Percentiles rank a stretch among this genome's conserved stretches.
Conservation (phyloP, 2,888 invertebrate species). For the Cosmorhoe ocellata region DNA sequence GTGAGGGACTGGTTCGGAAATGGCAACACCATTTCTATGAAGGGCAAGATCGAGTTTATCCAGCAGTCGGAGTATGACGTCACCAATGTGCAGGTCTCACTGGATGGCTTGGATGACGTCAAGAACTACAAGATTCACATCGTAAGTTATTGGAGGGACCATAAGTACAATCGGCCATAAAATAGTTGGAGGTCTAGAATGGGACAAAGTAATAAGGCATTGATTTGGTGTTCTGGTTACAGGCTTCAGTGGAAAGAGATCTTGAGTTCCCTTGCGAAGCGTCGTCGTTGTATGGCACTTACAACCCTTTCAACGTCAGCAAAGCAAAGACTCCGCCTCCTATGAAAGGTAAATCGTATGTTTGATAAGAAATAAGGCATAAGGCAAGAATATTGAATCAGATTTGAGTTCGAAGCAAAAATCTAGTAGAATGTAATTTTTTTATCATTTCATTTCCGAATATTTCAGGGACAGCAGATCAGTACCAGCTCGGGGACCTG, state of each 20-base stretch:
- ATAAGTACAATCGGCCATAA: too few relatives aligned
- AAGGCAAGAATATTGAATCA: too few relatives aligned
- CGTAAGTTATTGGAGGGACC: constrained; percentile 72
- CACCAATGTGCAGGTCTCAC: constrained; percentile 88
- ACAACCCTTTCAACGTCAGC: constrained; percentile 91
- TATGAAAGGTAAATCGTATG: constrained; percentile 66
- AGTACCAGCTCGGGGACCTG: constrained; percentile 93
- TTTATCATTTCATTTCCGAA: too few relatives aligned
- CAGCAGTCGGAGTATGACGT: constrained; percentile 94
- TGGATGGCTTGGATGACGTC: constrained; percentile 86
- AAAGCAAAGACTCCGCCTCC: constrained; percentile 83
- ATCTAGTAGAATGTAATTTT: too few relatives aligned
- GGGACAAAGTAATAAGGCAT: too few relatives aligned
- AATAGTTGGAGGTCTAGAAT: too few relatives aligned
- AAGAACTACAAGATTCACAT: constrained; percentile 92
- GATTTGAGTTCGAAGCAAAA: too few relatives aligned
- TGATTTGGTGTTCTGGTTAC: constrained; percentile 38
- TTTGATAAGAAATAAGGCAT: too few relatives aligned
- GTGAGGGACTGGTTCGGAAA: constrained; percentile 95
- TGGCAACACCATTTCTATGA: constrained; percentile 84
- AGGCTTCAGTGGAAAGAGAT: constrained; percentile 92
- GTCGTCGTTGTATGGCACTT: constrained; percentile 91
- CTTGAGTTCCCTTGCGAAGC: constrained; percentile 94
- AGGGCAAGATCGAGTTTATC: constrained; percentile 90
- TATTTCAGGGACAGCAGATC: constrained; percentile 88